Evolutionary conservation across 1,140 invertebrate genomes (phyloP).

Genomic region (Leptoteleia sp.): DNA sequence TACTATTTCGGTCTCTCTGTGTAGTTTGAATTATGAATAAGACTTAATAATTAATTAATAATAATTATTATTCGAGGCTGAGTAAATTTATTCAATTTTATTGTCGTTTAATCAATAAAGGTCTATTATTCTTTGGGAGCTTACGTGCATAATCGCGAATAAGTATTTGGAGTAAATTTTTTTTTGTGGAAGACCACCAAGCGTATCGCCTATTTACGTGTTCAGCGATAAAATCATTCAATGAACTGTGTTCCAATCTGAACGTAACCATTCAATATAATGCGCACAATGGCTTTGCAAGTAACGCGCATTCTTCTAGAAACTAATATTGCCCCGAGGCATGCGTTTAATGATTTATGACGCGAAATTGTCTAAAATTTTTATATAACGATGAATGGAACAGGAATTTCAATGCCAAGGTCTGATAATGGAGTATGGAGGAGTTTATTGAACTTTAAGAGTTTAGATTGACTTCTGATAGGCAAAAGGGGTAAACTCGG

Average conservation of each 20-base stretch:
- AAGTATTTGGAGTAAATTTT: slow-evolving; percentile 15
- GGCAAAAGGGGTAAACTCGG: background rate
- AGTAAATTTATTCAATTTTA: background rate
- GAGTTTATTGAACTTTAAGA: slow-evolving; percentile 19
- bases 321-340: slow-evolving; percentile 59
- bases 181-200: slow-evolving; percentile 46
- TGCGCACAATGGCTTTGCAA: slow-evolving; percentile 36
- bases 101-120: background rate
- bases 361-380: slow-evolving; percentile 27
- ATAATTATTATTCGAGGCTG: too few species aligned
- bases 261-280: slow-evolving; percentile 27
- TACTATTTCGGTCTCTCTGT: too few species aligned
- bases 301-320: slow-evolving; percentile 50
- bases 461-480: background rate
- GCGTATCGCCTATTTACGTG: slow-evolving; percentile 48
- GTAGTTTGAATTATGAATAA: too few species aligned
- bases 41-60: too few species aligned
- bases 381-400: slow-evolving; percentile 16
- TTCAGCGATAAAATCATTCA: slow-evolving; percentile 60
- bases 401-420: slow-evolving; percentile 33
- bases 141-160: background rate
- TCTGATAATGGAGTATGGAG: slow-evolving; percentile 15
- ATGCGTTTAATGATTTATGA: slow-evolving; percentile 50
- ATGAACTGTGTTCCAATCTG: slow-evolving; percentile 38
- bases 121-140: background rate